phyloP scores from a whole-genome alignment of 2,888 invertebrate species.

The Xestia c-nigrum region DNA sequence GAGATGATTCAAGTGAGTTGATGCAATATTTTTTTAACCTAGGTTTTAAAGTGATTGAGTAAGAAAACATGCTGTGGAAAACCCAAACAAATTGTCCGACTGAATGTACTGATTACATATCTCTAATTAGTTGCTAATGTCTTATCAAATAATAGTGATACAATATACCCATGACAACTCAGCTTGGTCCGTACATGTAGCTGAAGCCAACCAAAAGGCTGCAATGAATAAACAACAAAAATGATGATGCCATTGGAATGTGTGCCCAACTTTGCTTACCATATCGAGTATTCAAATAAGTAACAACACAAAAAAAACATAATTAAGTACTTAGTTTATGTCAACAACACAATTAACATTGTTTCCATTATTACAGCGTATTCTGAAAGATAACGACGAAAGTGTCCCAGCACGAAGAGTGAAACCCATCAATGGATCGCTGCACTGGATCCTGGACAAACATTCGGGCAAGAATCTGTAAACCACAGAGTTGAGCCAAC shows the following conservation, averaged over 20 bases:
- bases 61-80: neutral
- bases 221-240: neutral
- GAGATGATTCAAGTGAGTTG: constrained; percentile 95
- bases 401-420: constrained; percentile 95
- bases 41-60: no score
- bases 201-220: neutral
- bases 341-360: neutral
- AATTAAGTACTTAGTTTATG: neutral
- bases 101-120: neutral
- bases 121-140: neutral
- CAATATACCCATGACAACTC: neutral
- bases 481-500: neutral
- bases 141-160: neutral
- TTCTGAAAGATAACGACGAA: constrained; percentile 94
- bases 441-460: constrained; percentile 92
- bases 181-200: neutral
- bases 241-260: neutral
- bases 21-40: neutral
- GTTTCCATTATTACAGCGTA: constrained; percentile 91
- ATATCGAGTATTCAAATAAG: neutral
- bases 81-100: neutral
- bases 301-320: neutral
- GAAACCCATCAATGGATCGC: constrained; percentile 92
- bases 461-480: constrained; percentile 86
- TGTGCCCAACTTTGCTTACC: neutral